A percentile compares a stretch with the other conserved stretches of the same genome.
phyloP scores from a whole-genome alignment of 2,888 invertebrate species.

The Lasioglossum malachurum region DNA sequence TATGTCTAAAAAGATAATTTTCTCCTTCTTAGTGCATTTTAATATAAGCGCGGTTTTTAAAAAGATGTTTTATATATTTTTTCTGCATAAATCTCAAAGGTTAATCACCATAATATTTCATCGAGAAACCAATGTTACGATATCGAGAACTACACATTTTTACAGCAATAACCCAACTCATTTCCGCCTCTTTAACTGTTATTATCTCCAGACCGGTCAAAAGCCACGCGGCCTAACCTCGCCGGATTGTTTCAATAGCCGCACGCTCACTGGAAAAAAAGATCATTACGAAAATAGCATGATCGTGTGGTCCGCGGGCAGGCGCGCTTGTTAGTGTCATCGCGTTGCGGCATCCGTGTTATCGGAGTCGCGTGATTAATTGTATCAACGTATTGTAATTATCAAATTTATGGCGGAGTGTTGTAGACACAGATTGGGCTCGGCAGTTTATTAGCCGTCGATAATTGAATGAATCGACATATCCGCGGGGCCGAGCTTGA shows the following conservation, averaged over 20 bases:
- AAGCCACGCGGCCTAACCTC: background rate
- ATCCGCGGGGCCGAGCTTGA: conserved; percentile 24
- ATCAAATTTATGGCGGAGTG: conserved; percentile 35
- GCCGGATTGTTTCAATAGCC: background rate
- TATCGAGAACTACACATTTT: too few species aligned
- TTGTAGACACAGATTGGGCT: background rate
- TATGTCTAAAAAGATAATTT: too few species aligned
- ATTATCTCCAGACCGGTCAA: background rate
- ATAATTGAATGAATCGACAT: conserved; percentile 46
- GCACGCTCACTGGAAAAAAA: background rate
- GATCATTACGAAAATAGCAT: background rate
- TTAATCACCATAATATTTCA: too few species aligned
- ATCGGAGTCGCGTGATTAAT: conserved; percentile 21
- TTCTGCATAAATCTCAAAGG: too few species aligned
- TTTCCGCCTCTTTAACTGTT: background rate
- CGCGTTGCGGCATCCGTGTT: background rate
- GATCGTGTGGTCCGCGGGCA: background rate
- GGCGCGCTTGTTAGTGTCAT: background rate
- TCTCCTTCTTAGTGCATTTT: too few species aligned
- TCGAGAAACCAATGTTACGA: too few species aligned
- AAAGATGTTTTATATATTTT: too few species aligned
- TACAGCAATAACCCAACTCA: too few species aligned
- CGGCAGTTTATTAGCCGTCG: conserved; percentile 38
- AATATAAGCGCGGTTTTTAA: too few species aligned
- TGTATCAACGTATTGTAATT: conserved; percentile 40